Conservation (phyloP, 2,113 vertebrate species). For the Gavialis gangeticus region DNA sequence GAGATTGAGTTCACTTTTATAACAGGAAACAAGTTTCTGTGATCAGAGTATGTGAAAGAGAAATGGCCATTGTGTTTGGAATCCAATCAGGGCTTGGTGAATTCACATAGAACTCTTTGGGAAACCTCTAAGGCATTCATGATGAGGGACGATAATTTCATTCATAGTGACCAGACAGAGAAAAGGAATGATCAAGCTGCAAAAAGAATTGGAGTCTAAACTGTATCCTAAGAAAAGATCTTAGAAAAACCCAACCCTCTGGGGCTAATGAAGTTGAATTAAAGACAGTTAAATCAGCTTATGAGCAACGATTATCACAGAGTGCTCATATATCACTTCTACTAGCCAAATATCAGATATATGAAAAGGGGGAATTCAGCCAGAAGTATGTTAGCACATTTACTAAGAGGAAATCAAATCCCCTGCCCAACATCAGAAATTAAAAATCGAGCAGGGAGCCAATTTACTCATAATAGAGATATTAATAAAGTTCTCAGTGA, state of each 20-base stretch:
- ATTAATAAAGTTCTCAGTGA: slow-evolving; percentile 62
- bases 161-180: not conserved
- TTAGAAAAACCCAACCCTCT: slow-evolving; percentile 48
- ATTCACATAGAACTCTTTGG: not conserved
- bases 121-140: slow-evolving; percentile 9
- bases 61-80: slow-evolving; percentile 50
- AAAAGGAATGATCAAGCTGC: slow-evolving; percentile 21
- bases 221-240: slow-evolving; percentile 52
- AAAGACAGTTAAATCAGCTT: slow-evolving; percentile 72
- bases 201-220: slow-evolving; percentile 63
- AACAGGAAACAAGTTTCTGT: slow-evolving; percentile 55
- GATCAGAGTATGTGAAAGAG: slow-evolving; percentile 52
- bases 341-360: slow-evolving; percentile 54
- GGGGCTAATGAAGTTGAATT: slow-evolving; percentile 76
- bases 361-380: slow-evolving; percentile 61
- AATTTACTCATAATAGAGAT: slow-evolving; percentile 52
- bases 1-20: slow-evolving; percentile 54
- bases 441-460: slow-evolving; percentile 69
- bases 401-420: slow-evolving; percentile 55
- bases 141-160: slow-evolving; percentile 41
- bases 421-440: slow-evolving; percentile 68
- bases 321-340: slow-evolving; percentile 59
- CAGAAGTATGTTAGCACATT: slow-evolving; percentile 49
- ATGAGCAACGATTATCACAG: slow-evolving; percentile 60
- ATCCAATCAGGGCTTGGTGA: slow-evolving; percentile 64